These are phyloP conservation scores for Piscicola geometra DNA, from an alignment of 2,888 invertebrate species.

Conservation along the genomic window DNA sequence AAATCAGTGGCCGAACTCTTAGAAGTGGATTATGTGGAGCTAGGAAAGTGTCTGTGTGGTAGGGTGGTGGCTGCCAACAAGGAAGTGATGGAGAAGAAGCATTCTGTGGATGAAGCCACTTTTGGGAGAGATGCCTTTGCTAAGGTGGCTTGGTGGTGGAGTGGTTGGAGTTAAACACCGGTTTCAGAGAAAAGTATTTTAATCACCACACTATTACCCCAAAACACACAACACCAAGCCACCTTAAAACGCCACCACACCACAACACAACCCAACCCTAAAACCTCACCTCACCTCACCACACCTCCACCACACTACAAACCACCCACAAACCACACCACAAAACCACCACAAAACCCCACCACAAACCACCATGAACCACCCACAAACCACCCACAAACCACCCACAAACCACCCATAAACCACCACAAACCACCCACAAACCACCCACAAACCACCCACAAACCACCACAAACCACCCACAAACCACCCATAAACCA, in stretches of 20 bases:
- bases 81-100: slow-evolving; percentile 82
- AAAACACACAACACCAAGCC: no score
- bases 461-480: slow-evolving; percentile 61
- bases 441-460: neutral
- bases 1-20: slow-evolving; percentile 62
- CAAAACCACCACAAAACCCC: no score
- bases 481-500: no score
- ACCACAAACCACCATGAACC: no score
- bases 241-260: no score
- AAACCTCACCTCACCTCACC: no score
- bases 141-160: slow-evolving; percentile 63
- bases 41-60: slow-evolving; percentile 73
- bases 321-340: no score
- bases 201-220: no score
- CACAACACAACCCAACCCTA: no score
- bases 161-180: neutral
- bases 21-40: slow-evolving; percentile 65
- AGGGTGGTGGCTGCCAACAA: slow-evolving; percentile 88
- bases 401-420: no score
- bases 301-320: no score
- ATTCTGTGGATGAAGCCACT: slow-evolving; percentile 76
- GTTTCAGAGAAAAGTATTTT: no score
- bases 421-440: neutral
- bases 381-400: neutral
- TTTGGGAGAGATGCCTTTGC: slow-evolving; percentile 86